These are phyloP conservation scores for Theocolax elegans DNA, from an alignment of 1,140 invertebrate genomes.

Conservation along the genomic window DNA sequence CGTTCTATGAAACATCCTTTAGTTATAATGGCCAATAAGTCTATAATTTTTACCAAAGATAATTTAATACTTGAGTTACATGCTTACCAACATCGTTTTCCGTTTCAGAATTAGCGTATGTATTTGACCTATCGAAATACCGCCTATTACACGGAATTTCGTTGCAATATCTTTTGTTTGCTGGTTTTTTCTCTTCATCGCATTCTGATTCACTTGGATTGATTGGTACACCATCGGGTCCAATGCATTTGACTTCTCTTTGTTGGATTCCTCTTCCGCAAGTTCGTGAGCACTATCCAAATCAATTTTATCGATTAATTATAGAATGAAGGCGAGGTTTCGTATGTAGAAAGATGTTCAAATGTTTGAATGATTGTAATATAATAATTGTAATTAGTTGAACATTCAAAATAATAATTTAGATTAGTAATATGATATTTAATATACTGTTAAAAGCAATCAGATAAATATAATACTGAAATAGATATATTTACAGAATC, in stretches of 20 bases:
- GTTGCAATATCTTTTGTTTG: slow-evolving; percentile 72
- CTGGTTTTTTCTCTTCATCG: slow-evolving; percentile 69
- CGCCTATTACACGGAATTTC: slow-evolving; percentile 67
- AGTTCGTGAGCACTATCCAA: slow-evolving; percentile 65
- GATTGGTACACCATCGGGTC: slow-evolving; percentile 61
- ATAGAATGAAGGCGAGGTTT: no score
- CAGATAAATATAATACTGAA: no score
- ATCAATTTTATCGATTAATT: not conserved
- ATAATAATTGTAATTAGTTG: no score
- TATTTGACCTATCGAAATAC: slow-evolving; percentile 6
- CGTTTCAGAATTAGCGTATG: not conserved
- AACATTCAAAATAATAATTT: no score
- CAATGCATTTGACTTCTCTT: slow-evolving; percentile 72
- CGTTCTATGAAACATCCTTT: no score
- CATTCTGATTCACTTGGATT: slow-evolving; percentile 63
- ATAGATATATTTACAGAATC: no score
- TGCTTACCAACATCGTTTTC: not conserved
- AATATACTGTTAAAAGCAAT: slow-evolving; percentile 15
- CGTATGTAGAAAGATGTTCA: no score
- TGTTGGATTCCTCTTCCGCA: slow-evolving; percentile 74
- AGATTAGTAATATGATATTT: not conserved
- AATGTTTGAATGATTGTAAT: no score
- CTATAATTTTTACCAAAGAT: not conserved
- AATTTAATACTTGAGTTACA: not conserved
- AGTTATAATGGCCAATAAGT: no score